phyloP scores from a whole-genome alignment of 2,797 vertebrate species.

The Enteromius thamalakanensis region DNA sequence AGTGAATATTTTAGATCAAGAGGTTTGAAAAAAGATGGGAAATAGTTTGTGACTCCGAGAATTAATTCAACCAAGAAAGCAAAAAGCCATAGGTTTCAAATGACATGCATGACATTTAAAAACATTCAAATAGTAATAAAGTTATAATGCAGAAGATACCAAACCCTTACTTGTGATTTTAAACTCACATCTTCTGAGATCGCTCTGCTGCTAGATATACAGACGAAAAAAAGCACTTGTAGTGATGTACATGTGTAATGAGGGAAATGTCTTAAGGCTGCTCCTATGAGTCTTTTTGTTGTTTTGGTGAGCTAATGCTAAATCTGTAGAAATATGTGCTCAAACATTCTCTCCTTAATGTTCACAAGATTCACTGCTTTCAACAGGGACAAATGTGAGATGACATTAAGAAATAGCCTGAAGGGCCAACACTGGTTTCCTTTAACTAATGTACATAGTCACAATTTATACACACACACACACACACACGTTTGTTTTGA shows the following conservation, averaged over 20 bases:
- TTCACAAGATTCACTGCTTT: constrained; percentile 68
- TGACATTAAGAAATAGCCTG: constrained; percentile 68
- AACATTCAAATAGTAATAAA: constrained; percentile 72
- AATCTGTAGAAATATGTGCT: constrained; percentile 69
- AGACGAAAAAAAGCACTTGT: constrained; percentile 61
- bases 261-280: constrained; percentile 69
- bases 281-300: constrained; percentile 65
- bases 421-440: constrained; percentile 57
- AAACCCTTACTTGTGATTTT: constrained; percentile 64
- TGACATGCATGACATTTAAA: constrained; percentile 55
- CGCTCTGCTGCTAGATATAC: constrained; percentile 66
- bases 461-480: neutral
- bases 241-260: constrained; percentile 73
- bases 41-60: neutral
- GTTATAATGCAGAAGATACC: constrained; percentile 62
- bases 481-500: neutral
- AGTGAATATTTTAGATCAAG: neutral
- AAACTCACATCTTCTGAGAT: constrained; percentile 54
- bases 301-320: constrained; percentile 74
- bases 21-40: neutral
- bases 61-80: neutral
- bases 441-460: constrained; percentile 47
- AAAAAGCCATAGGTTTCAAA: neutral
- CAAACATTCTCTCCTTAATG: constrained; percentile 65
- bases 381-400: constrained; percentile 67